Base-by-base conservation (phyloP, 2,113 vertebrate genomes). In the Electrona antarctica region DNA sequence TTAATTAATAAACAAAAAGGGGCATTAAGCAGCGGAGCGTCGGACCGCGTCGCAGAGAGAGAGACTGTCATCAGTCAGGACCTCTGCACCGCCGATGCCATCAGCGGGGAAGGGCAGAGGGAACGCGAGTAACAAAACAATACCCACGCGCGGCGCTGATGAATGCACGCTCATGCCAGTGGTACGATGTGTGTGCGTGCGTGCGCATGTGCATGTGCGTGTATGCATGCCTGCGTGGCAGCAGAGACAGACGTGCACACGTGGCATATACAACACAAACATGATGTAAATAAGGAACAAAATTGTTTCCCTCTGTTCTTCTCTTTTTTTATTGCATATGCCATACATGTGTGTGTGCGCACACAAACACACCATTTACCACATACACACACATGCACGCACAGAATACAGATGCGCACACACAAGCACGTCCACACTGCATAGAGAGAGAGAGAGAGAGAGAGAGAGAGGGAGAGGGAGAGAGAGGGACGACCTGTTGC, bases 1-100 rank as follows among this genome's bases (percentile, higher is more conserved):
- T 89, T 90, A 87, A 93, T 92, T 90, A 90, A 91, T 91, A 91
- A 91, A 90, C 84, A 88, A 87, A 85, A 87, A 90, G 78, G 33
- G 71, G 83, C 85, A 89, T 91, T 86, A 86, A 85, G 74, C 80
- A 78, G 78, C 77, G 74, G 84, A 83, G 84, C 86, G 85, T 87
- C 84, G 80, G 81, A 91, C 79, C 88, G 90, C 85, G 81, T 84
- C 76, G 79, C 3, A 41, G 33, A 21, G 21, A 21, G 21, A 21
- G 86, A 71, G 78, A 87, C 87, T 87, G 84, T 88, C 82, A 87
- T 88, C 87, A 83, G 80, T 87, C 88, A 90, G 77, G 58, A 79
- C 49, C 78, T 74, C 85, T 78, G 82, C 84, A 80, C 81, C 81
- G 90, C 81, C 81, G 90, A 90, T 90, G 83, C 84, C 87, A 90